Conservation (phyloP, 1,140 invertebrate genomes). For the Zaprionus vittiger region DNA sequence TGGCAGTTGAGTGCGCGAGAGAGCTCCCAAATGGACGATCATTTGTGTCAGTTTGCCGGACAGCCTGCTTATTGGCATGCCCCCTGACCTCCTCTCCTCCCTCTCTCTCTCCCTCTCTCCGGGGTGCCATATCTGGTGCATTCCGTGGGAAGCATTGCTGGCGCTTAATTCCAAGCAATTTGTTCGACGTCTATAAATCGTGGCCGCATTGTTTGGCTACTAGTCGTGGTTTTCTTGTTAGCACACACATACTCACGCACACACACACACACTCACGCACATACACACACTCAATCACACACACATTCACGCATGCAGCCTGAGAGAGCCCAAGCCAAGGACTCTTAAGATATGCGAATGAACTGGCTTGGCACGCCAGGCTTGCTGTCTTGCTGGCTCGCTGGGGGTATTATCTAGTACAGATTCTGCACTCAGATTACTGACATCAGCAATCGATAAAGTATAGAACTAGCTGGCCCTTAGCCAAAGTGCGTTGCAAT, state of each 20-base stretch:
- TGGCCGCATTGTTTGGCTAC: constrained; percentile 50
- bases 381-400: neutral
- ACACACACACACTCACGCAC: constrained; percentile 41
- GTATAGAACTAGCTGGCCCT: constrained; percentile 58
- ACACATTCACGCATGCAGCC: constrained; percentile 23
- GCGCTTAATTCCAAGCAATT: constrained; percentile 69
- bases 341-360: constrained; percentile 65
- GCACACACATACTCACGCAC: constrained; percentile 17
- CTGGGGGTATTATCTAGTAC: constrained; percentile 45
- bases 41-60: constrained; percentile 26
- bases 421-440: constrained; percentile 66
- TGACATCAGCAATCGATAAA: constrained; percentile 74
- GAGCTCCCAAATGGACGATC: constrained; percentile 15
- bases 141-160: constrained; percentile 43
- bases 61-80: constrained; percentile 11
- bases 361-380: constrained; percentile 44
- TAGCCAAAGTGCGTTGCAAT: constrained; percentile 70
- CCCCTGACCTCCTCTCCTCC: neutral
- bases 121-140: constrained; percentile 30
- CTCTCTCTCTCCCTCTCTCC: neutral
- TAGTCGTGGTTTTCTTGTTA: constrained; percentile 33
- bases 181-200: constrained; percentile 71
- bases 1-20: neutral
- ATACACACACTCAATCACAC: constrained; percentile 26
- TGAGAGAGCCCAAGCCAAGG: constrained; percentile 50